Conservation (phyloP, 2,113 vertebrate species). For the Isurus oxyrinchus region DNA sequence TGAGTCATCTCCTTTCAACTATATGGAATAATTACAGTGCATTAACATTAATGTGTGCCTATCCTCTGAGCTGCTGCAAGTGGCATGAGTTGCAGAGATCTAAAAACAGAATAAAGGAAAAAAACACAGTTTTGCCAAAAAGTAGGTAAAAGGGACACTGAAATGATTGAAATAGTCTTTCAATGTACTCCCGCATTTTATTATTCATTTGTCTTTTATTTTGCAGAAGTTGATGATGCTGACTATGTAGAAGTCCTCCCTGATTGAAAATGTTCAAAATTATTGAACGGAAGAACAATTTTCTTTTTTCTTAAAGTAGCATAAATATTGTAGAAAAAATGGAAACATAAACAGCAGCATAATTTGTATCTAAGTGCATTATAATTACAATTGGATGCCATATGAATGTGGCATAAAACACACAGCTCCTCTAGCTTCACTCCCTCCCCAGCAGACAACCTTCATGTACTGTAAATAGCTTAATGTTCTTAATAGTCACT, state of each 20-base stretch:
- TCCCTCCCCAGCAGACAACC: background rate
- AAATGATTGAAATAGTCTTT: background rate
- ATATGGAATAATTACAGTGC: background rate
- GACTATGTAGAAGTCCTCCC: constrained; percentile 6
- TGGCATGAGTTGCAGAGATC: background rate
- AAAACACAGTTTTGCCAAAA: background rate
- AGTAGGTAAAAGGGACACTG: background rate
- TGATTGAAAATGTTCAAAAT: background rate
- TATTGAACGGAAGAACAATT: background rate
- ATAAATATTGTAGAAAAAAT: background rate
- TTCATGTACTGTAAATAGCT: constrained; percentile 2
- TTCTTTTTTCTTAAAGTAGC: background rate
- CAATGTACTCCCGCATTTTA: background rate
- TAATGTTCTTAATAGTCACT: background rate
- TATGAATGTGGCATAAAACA: background rate
- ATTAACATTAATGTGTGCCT: background rate
- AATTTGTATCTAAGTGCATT: background rate
- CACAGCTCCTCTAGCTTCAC: background rate
- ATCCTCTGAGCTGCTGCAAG: background rate
- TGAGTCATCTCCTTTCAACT: background rate
- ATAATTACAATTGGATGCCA: background rate
- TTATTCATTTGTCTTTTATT: background rate
- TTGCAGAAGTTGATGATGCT: background rate
- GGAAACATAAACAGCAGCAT: background rate
- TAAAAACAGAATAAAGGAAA: background rate